A percentile compares a stretch with the other conserved stretches of the same genome.
phyloP scores from a whole-genome alignment of 1,140 invertebrate genomes.

The Matsumurasca onukii region DNA sequence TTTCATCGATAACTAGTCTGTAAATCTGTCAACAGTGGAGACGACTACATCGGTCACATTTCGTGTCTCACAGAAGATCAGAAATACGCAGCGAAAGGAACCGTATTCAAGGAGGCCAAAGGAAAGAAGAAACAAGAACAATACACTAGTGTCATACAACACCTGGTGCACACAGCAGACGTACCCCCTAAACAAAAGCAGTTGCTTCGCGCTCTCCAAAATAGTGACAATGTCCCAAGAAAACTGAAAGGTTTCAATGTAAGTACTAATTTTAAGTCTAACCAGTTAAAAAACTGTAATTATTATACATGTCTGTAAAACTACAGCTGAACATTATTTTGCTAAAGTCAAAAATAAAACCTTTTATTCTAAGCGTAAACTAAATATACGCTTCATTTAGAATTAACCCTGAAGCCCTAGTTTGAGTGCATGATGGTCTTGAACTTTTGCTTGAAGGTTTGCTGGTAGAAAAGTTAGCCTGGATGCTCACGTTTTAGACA shows the following conservation, averaged over 20 bases:
- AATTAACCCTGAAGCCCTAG: neutral
- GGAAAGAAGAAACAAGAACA: slow-evolving; percentile 86
- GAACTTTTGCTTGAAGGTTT: too few species aligned
- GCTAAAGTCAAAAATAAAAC: too few species aligned
- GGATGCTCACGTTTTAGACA: too few species aligned
- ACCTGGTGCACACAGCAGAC: slow-evolving; percentile 61
- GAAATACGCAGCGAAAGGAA: slow-evolving; percentile 84
- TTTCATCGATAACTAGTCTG: too few species aligned
- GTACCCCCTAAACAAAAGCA: slow-evolving; percentile 57
- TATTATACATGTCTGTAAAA: neutral
- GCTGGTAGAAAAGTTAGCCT: too few species aligned
- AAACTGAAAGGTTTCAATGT: slow-evolving; percentile 18
- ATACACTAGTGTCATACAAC: slow-evolving; percentile 84
- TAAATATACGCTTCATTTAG: neutral
- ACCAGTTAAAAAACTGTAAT: neutral
- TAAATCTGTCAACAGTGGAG: slow-evolving; percentile 60
- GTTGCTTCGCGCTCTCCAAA: slow-evolving; percentile 68
- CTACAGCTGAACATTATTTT: neutral
- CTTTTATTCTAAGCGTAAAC: too few species aligned
- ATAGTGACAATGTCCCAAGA: slow-evolving; percentile 75
- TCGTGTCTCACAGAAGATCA: slow-evolving; percentile 91
- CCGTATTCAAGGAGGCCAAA: slow-evolving; percentile 77
- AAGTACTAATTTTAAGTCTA: neutral
- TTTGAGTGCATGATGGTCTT: neutral
- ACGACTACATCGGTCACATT: slow-evolving; percentile 80